These are phyloP conservation scores for Pegoplata infirma DNA, from an alignment of 2,888 invertebrate species.

Conservation along the genomic window DNA sequence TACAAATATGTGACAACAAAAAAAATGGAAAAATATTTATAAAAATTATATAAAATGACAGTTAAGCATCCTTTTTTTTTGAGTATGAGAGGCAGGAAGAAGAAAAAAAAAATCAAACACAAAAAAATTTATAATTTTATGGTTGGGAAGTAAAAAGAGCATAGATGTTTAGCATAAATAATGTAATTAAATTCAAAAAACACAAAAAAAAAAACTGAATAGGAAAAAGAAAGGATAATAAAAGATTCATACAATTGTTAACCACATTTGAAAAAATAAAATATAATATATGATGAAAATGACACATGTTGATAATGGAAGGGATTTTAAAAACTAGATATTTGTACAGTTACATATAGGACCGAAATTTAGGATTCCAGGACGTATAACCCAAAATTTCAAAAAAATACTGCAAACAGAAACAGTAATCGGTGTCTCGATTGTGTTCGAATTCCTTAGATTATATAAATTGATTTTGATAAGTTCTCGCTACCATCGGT, in stretches of 20 bases:
- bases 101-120: not conserved
- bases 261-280: constrained; percentile 31
- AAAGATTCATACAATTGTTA: constrained; percentile 44
- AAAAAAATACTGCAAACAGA: no score
- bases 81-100: constrained; percentile 26
- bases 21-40: constrained; percentile 41
- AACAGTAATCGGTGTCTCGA: no score
- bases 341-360: no score
- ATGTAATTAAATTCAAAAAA: constrained; percentile 52
- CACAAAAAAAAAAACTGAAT: constrained; percentile 2
- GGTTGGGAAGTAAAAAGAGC: constrained; percentile 56
- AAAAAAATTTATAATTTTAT: constrained; percentile 47
- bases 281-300: constrained; percentile 27
- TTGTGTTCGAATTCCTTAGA: no score
- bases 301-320: not conserved
- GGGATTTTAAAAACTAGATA: no score
- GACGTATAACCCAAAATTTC: no score
- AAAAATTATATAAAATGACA: constrained; percentile 59
- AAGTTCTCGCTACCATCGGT: no score
- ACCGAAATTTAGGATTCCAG: no score
- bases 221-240: not conserved
- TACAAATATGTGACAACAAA: constrained; percentile 51
- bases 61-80: constrained; percentile 53
- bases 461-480: no score
- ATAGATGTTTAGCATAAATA: constrained; percentile 57